Percentiles rank a stretch among this genome's conserved stretches.
Evolutionary conservation across 2,888 invertebrate genomes (phyloP).

Genomic region (Myopa testacea): DNA sequence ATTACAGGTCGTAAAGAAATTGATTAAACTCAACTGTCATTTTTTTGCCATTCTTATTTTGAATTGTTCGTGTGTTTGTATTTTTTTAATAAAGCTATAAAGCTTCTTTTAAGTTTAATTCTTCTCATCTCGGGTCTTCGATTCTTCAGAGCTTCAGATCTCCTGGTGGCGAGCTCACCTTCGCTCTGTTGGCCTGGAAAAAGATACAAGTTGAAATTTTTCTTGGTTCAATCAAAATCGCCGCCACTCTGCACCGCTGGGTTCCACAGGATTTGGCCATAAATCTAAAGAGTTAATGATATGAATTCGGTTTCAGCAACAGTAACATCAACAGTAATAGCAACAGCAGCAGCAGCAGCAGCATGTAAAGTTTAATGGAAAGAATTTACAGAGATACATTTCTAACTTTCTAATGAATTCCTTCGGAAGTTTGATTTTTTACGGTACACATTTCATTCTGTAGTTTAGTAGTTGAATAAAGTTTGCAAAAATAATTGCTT

Average conservation of each 20-base stretch:
- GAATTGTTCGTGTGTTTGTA: background rate
- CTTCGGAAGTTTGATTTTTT: background rate
- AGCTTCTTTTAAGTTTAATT: background rate
- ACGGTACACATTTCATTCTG: background rate
- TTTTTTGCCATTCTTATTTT: conserved; percentile 17
- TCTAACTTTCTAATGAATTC: background rate
- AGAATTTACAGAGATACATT: background rate
- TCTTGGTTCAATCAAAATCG: background rate
- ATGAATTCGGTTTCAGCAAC: conserved; percentile 2
- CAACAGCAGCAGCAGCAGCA: background rate
- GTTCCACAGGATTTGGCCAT: conserved; percentile 3
- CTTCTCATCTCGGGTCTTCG: background rate
- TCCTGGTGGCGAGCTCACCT: no score
- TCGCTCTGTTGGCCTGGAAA: no score
- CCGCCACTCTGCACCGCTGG: background rate
- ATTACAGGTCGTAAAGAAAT: conserved; percentile 51
- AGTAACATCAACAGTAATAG: background rate
- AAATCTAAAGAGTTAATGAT: conserved; percentile 16
- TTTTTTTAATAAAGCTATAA: conserved; percentile 52
- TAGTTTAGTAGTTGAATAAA: no score
- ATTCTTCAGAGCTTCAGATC: no score
- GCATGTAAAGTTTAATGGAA: background rate
- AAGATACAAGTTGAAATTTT: background rate
- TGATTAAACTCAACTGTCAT: conserved; percentile 49
- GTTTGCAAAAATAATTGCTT: no score